These are phyloP conservation scores for Bufo gargarizans DNA, from an alignment of 2,113 vertebrate genomes.

Conservation along the genomic window DNA sequence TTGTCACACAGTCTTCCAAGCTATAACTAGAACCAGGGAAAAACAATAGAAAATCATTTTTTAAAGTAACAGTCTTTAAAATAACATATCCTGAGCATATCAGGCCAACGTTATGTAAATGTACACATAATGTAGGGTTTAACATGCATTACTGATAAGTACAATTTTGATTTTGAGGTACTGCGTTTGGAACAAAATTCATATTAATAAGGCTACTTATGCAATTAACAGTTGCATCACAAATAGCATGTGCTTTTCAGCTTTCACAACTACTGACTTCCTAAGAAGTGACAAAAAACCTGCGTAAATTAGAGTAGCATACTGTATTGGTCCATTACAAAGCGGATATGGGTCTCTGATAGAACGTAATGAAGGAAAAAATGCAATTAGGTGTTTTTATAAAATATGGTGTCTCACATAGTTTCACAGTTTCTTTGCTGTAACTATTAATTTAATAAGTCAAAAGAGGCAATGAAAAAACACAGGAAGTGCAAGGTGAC, in stretches of 20 bases:
- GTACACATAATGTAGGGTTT: not conserved
- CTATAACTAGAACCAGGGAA: not conserved
- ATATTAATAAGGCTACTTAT: conserved; percentile 1
- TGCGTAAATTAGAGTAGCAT: not conserved
- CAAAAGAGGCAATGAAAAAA: conserved; percentile 11
- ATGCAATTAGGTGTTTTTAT: not conserved
- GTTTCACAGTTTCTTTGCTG: conserved; percentile 6
- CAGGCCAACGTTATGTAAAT: not conserved
- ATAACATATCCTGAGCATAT: not conserved
- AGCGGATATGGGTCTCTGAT: not conserved
- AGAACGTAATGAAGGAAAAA: not conserved
- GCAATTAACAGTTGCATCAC: not conserved
- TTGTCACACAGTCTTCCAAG: not conserved
- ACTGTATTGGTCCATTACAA: not conserved
- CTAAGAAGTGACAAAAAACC: conserved; percentile 21
- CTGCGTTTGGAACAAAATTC: not conserved
- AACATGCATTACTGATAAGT: not conserved
- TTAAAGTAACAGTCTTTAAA: not conserved
- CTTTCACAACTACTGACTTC: not conserved
- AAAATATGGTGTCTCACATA: not conserved
- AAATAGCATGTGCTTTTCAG: conserved; percentile 8
- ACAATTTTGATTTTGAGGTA: not conserved
- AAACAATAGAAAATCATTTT: not conserved
- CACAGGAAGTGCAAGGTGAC: conserved; percentile 28
- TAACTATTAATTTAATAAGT: conserved; percentile 17